Percentiles rank a stretch among this genome's conserved stretches.
phyloP scores from a whole-genome alignment of 1,140 invertebrate genomes.

The Megathymus violae region DNA sequence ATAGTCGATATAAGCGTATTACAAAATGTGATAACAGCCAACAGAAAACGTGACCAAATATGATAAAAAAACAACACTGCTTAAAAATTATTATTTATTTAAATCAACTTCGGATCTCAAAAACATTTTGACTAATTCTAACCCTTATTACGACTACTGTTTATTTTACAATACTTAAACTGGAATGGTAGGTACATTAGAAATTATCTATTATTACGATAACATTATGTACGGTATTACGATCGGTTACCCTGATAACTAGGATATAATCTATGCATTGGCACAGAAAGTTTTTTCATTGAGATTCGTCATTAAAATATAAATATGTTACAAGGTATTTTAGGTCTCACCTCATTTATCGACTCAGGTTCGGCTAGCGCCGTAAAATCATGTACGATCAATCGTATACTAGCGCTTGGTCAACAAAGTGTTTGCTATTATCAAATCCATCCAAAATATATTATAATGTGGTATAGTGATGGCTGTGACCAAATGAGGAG shows the following conservation, averaged over 20 bases:
- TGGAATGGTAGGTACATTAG: conserved; percentile 42
- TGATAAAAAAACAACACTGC: conserved; percentile 26
- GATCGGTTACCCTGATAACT: conserved; percentile 62
- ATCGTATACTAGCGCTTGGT: neutral
- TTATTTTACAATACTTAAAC: conserved; percentile 50
- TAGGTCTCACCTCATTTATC: conserved; percentile 21
- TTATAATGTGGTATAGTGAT: neutral
- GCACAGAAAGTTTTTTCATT: conserved; percentile 49
- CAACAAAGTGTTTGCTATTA: neutral
- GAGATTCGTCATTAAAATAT: conserved; percentile 6
- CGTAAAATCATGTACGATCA: neutral
- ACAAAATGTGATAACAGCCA: neutral
- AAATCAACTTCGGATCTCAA: conserved; percentile 59
- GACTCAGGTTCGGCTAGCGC: neutral
- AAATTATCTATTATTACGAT: conserved; percentile 42
- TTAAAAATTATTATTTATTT: conserved; percentile 59
- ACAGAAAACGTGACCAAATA: neutral
- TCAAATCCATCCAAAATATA: too few species aligned
- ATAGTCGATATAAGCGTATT: neutral
- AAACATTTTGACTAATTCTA: conserved; percentile 51
- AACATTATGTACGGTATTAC: conserved; percentile 24
- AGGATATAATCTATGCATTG: conserved; percentile 67
- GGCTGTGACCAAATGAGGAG: neutral
- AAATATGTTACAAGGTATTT: conserved; percentile 2
- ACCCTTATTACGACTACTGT: conserved; percentile 38